Evolutionary conservation across 2,113 vertebrate genomes (phyloP).

Genomic region (Phasianus colchicus): DNA sequence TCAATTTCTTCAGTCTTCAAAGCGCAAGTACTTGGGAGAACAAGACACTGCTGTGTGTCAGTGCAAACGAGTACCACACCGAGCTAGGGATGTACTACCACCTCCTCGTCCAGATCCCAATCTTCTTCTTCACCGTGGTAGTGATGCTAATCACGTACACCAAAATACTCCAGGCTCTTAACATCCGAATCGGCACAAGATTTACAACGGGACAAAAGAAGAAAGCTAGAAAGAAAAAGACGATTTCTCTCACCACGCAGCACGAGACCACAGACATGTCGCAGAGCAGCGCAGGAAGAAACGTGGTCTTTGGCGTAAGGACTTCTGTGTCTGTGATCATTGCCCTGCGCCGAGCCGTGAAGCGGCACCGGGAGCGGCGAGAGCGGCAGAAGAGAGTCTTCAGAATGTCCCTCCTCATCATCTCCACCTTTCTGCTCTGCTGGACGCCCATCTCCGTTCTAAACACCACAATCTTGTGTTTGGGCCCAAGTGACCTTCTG

Average conservation of each 20-base stretch:
- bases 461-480: constrained; percentile 94
- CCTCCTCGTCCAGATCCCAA: constrained; percentile 96
- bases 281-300: constrained; percentile 87
- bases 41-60: constrained; percentile 87
- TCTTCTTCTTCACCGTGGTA: constrained; percentile 95
- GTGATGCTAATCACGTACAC: constrained; percentile 98
- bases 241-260: constrained; percentile 90
- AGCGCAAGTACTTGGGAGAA: constrained; percentile 87
- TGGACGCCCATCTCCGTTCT: constrained; percentile 98
- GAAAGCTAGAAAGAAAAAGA: constrained; percentile 95
- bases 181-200: constrained; percentile 96
- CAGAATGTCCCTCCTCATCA: constrained; percentile 96
- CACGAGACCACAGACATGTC: constrained; percentile 87
- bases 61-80: constrained; percentile 90
- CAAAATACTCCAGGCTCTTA: constrained; percentile 98
- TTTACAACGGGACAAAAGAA: constrained; percentile 93
- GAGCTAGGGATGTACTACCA: constrained; percentile 97
- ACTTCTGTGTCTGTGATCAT: constrained; percentile 98
- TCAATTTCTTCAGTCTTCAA: constrained; percentile 90
- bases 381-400: constrained; percentile 97
- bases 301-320: constrained; percentile 91
- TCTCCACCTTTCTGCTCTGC: constrained; percentile 97
- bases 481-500: constrained; percentile 92
- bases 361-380: constrained; percentile 94
- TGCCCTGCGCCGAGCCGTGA: constrained; percentile 93